Evolutionary conservation across 2,113 vertebrate genomes (phyloP).

Genomic region (Siphamia tubifer): DNA sequence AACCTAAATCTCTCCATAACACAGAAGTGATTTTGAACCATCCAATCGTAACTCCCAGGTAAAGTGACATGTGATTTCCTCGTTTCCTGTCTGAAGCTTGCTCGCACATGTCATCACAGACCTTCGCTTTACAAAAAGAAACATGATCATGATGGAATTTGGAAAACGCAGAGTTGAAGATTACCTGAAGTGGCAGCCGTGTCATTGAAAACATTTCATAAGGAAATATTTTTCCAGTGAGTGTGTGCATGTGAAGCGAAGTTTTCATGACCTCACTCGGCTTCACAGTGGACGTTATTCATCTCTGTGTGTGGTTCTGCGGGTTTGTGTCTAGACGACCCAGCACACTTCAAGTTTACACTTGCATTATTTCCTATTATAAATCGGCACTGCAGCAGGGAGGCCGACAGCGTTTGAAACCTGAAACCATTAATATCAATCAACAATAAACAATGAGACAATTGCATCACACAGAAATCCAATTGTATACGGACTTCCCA

Average conservation of each 20-base stretch:
- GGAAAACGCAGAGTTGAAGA: slow-evolving; percentile 19
- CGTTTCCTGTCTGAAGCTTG: slow-evolving; percentile 38
- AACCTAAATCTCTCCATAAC: too few relatives aligned
- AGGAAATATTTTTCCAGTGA: neutral
- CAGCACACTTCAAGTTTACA: neutral
- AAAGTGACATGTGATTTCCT: neutral
- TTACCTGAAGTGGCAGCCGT: slow-evolving; percentile 33
- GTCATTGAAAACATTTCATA: slow-evolving; percentile 15
- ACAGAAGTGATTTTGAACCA: neutral
- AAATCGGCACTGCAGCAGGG: neutral
- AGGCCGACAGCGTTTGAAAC: slow-evolving; percentile 4
- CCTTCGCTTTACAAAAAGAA: slow-evolving; percentile 31
- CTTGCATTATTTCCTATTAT: neutral
- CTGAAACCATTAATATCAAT: slow-evolving; percentile 35
- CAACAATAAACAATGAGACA: slow-evolving; percentile 25
- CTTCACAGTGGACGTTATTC: neutral
- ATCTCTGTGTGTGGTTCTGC: neutral
- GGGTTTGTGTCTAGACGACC: neutral
- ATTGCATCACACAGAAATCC: slow-evolving; percentile 2
- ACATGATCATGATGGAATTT: slow-evolving; percentile 39
- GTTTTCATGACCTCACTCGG: neutral
- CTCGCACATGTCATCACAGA: slow-evolving; percentile 30
- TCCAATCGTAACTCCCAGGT: slow-evolving; percentile 28
- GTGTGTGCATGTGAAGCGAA: neutral
- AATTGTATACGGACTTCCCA: neutral